Conservation (phyloP, 2,113 vertebrate genomes). For the Chionodraco myersi region DNA sequence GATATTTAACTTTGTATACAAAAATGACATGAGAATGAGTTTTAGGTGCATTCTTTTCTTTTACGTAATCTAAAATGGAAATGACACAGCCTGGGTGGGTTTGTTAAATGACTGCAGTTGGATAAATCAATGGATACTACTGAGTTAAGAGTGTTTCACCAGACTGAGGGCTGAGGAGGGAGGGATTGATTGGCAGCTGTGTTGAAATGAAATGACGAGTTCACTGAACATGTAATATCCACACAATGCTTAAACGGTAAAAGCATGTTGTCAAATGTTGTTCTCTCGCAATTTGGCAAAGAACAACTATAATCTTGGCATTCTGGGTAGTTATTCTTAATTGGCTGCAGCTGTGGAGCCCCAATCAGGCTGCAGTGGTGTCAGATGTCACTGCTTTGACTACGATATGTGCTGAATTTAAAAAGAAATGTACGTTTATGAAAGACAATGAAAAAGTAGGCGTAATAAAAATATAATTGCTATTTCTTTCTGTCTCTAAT, state of each 20-base stretch:
- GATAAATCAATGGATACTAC: constrained; percentile 31
- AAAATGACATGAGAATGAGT: constrained; percentile 19
- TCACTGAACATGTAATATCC: neutral
- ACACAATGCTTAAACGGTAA: neutral
- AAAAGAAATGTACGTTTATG: neutral
- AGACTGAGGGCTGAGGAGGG: neutral
- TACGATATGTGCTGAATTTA: neutral
- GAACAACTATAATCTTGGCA: neutral
- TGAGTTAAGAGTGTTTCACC: constrained; percentile 18
- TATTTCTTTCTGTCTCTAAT: neutral
- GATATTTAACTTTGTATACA: neutral
- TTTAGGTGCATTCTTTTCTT: constrained; percentile 20
- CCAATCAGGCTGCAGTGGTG: constrained; percentile 1
- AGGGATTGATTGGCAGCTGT: too few species aligned
- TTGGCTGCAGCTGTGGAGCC: constrained; percentile 36
- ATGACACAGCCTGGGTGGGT: constrained; percentile 6
- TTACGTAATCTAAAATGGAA: constrained; percentile 11
- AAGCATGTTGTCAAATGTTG: neutral
- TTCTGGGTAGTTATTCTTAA: constrained; percentile 14
- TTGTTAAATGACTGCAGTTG: constrained; percentile 32
- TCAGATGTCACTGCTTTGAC: neutral
- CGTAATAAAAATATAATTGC: neutral
- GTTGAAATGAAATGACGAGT: neutral
- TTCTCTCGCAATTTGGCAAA: neutral
- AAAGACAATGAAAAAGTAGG: neutral